Evolutionary conservation across 1,140 invertebrate species (phyloP).

Genomic region (Drosophila kurseongensis): DNA sequence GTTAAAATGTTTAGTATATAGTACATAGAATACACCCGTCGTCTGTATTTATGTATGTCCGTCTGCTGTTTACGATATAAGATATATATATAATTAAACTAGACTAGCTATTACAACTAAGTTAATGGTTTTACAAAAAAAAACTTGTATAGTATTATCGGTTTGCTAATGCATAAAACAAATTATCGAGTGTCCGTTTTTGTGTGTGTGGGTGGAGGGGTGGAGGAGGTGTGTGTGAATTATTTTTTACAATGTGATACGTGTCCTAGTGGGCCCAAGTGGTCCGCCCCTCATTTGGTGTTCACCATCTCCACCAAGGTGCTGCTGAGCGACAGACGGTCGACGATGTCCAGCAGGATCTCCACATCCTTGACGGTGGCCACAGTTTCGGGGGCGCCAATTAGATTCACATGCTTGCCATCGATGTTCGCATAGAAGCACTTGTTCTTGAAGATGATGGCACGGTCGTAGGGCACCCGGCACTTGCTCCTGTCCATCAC

Average conservation of each 20-base stretch:
- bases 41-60: conserved; percentile 26
- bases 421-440: conserved; percentile 82
- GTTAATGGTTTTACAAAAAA: conserved; percentile 72
- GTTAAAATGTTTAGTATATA: conserved; percentile 13
- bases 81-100: conserved; percentile 59
- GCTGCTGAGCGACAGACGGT: conserved; percentile 60
- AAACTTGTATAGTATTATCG: conserved; percentile 26
- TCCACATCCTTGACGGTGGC: conserved; percentile 69
- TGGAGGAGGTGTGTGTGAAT: conserved; percentile 4
- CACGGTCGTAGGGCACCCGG: conserved; percentile 79
- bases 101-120: conserved; percentile 72
- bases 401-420: conserved; percentile 80
- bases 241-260: conserved; percentile 39
- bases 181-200: conserved; percentile 30
- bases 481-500: conserved; percentile 56
- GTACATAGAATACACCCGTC: conserved; percentile 36
- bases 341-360: conserved; percentile 78
- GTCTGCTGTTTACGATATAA: conserved; percentile 25
- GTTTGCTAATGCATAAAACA: conserved; percentile 39
- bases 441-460: conserved; percentile 84
- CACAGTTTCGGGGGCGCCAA: conserved; percentile 73
- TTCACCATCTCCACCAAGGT: conserved; percentile 70
- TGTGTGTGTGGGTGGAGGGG: not conserved
- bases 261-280: not conserved
- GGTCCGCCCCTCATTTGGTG: conserved; percentile 39